These are phyloP conservation scores for Semotilus atromaculatus DNA, from an alignment of 2,797 vertebrate genomes.

Conservation along the genomic window DNA sequence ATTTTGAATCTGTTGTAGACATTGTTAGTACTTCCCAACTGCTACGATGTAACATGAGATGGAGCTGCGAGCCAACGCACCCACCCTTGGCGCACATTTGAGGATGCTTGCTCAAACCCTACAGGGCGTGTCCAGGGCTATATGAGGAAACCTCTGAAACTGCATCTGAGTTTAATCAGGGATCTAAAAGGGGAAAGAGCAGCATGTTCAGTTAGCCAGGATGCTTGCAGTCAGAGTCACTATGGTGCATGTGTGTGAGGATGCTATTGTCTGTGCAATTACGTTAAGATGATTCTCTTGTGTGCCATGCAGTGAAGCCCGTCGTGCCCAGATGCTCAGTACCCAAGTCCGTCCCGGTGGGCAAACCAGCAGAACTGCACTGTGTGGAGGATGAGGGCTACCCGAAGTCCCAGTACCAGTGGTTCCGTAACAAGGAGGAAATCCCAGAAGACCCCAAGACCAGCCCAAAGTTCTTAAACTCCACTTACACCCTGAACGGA, in stretches of 20 bases:
- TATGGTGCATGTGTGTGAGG: constrained; percentile 12
- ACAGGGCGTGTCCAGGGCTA: constrained; percentile 79
- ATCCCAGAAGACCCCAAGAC: constrained; percentile 85
- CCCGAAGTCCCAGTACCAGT: constrained; percentile 91
- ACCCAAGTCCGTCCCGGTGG: constrained; percentile 93
- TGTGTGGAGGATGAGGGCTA: constrained; percentile 92
- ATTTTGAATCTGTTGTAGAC: constrained; percentile 25
- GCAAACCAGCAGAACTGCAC: constrained; percentile 88
- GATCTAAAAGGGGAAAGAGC: constrained; percentile 79
- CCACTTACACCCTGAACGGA: constrained; percentile 85
- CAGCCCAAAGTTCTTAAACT: constrained; percentile 86
- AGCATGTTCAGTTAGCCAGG: constrained; percentile 71
- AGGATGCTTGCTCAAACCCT: constrained; percentile 77
- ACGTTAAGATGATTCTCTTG: constrained; percentile 47
- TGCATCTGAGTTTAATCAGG: constrained; percentile 77
- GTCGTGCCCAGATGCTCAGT: constrained; percentile 89
- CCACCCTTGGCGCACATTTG: constrained; percentile 69
- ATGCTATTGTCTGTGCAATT: constrained; percentile 40
- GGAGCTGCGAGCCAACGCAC: constrained; percentile 66
- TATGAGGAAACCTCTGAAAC: constrained; percentile 82
- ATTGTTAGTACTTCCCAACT: constrained; percentile 62
- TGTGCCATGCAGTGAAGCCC: constrained; percentile 85
- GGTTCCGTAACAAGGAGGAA: constrained; percentile 90
- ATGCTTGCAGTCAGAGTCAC: constrained; percentile 32
- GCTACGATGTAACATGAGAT: constrained; percentile 75